A percentile compares a stretch with the other conserved stretches of the same genome.
phyloP scores from a whole-genome alignment of 2,113 vertebrate genomes.

The Pangasianodon hypophthalmus region DNA sequence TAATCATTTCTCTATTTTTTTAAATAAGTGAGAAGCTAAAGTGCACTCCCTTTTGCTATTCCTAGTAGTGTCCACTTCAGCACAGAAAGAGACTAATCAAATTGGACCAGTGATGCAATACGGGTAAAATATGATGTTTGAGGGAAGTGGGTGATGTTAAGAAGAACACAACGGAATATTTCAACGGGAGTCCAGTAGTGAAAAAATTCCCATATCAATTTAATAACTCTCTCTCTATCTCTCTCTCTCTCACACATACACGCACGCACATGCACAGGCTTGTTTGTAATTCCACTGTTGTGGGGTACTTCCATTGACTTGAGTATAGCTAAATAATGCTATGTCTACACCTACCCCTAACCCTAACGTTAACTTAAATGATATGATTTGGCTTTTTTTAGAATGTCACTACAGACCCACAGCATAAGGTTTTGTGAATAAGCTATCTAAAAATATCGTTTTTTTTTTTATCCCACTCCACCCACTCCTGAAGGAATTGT shows the following conservation, averaged over 20 bases:
- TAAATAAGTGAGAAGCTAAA: neutral
- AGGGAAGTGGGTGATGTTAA: constrained; percentile 1
- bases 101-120: constrained; percentile 29
- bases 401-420: neutral
- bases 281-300: no score
- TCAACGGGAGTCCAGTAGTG: neutral
- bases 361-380: neutral
- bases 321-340: neutral
- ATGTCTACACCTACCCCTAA: neutral
- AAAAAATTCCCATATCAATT: constrained; percentile 2
- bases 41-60: neutral
- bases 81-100: neutral
- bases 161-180: neutral
- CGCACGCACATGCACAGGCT: neutral
- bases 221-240: neutral
- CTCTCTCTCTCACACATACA: neutral
- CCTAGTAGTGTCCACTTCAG: neutral
- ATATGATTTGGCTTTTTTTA: neutral
- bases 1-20: neutral
- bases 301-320: neutral
- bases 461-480: neutral
- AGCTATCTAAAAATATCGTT: neutral
- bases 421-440: neutral
- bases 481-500: neutral
- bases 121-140: constrained; percentile 6